These are phyloP conservation scores for Neotoma lepida DNA, from an alignment of 2,113 vertebrate species.

Conservation along the genomic window DNA sequence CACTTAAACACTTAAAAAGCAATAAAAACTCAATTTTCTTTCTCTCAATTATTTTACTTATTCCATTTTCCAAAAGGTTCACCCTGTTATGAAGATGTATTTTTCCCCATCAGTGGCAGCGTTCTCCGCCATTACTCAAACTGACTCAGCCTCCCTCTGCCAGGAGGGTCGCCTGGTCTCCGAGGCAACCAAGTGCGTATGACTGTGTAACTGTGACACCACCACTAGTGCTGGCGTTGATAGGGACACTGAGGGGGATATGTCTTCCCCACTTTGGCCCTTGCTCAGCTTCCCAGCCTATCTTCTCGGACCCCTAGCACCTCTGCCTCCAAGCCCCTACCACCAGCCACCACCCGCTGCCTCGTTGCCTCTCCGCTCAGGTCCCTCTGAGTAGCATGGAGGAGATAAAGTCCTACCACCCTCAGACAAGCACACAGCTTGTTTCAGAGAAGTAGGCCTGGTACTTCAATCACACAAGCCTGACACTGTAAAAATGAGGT, in stretches of 20 bases:
- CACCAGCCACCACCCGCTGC: too few relatives aligned
- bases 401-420: conserved; percentile 65
- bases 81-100: conserved; percentile 83
- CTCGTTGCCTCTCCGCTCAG: not conserved
- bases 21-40: conserved; percentile 84
- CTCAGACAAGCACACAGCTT: conserved; percentile 72
- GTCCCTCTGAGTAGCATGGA: conserved; percentile 15
- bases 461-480: conserved; percentile 85
- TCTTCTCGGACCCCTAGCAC: not conserved
- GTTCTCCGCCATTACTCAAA: conserved; percentile 80
- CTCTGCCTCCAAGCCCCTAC: not conserved
- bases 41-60: conserved; percentile 84
- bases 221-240: not conserved
- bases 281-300: not conserved
- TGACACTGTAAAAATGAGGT: conserved; percentile 87
- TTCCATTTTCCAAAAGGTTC: conserved; percentile 84
- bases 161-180: conserved; percentile 73
- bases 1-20: conserved; percentile 85
- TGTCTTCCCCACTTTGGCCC: not conserved
- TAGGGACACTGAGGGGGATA: not conserved
- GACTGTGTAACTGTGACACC: not conserved
- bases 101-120: conserved; percentile 77
- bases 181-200: conserved; percentile 42
- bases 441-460: conserved; percentile 79
- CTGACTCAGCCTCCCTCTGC: conserved; percentile 74